Evolutionary conservation across 2,797 vertebrate species (phyloP).

Genomic region (Enoplosus armatus): DNA sequence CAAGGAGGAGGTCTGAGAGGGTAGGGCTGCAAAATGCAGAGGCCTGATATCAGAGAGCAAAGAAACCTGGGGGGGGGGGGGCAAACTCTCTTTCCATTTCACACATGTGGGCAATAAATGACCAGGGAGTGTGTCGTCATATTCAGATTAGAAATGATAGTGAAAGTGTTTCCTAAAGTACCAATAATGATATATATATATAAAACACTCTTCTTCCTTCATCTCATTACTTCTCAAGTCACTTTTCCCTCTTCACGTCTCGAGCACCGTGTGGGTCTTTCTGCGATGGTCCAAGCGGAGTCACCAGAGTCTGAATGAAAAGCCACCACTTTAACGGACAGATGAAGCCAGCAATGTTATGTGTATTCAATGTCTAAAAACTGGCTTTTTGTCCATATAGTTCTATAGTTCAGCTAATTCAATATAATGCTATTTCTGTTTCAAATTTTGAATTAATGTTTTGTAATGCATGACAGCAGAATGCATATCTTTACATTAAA

Average conservation of each 20-base stretch:
- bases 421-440: too few relatives aligned
- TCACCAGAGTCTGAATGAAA: neutral
- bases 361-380: neutral
- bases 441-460: too few relatives aligned
- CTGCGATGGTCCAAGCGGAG: too few relatives aligned
- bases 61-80: too few relatives aligned
- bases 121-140: too few relatives aligned
- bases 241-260: too few relatives aligned
- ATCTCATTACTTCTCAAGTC: neutral
- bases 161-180: too few relatives aligned
- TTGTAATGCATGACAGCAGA: neutral
- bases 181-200: too few relatives aligned
- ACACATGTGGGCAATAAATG: neutral
- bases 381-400: neutral
- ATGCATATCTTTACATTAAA: neutral
- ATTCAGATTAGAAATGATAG: too few relatives aligned
- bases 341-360: neutral
- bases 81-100: neutral
- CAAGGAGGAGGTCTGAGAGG: conserved; percentile 16
- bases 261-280: neutral
- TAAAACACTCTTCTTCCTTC: neutral
- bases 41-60: conserved; percentile 20
- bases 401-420: neutral
- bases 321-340: neutral
- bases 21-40: neutral